Conservation (phyloP, 2,888 invertebrate genomes). For the Palloptera scutellata region DNA sequence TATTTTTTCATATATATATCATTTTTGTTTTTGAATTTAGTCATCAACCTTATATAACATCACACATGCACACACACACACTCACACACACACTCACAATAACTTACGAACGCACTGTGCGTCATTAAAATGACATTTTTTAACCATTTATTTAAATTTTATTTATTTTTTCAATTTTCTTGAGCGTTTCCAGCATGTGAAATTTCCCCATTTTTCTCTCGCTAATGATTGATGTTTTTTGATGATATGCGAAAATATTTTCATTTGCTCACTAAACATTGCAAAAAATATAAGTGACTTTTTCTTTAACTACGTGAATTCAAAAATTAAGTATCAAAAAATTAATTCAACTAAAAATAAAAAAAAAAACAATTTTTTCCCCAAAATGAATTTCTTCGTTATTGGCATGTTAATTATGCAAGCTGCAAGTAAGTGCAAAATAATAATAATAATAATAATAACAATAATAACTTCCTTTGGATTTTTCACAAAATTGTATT, state of each 20-base stretch:
- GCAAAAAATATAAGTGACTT: too few species aligned
- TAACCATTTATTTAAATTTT: neutral
- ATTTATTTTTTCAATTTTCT: neutral
- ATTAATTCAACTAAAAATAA: too few species aligned
- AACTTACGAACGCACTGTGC: neutral
- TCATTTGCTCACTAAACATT: too few species aligned
- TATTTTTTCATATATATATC: too few species aligned
- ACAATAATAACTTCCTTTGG: too few species aligned
- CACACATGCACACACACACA: neutral
- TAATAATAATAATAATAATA: too few species aligned
- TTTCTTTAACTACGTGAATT: too few species aligned
- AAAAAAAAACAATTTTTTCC: neutral
- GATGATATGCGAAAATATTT: neutral
- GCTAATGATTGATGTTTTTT: neutral
- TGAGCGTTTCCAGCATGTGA: neutral
- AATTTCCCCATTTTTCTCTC: neutral
- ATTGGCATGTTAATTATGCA: slow-evolving; percentile 61
- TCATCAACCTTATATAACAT: slow-evolving; percentile 7
- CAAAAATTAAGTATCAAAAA: too few species aligned
- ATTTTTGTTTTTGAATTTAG: neutral
- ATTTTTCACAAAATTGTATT: too few species aligned
- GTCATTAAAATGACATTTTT: neutral
- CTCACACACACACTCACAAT: neutral
- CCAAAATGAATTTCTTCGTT: slow-evolving; percentile 58
- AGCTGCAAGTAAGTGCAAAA: slow-evolving; percentile 54